phyloP scores from a whole-genome alignment of 2,797 vertebrate species.

The Hyperoplus immaculatus region DNA sequence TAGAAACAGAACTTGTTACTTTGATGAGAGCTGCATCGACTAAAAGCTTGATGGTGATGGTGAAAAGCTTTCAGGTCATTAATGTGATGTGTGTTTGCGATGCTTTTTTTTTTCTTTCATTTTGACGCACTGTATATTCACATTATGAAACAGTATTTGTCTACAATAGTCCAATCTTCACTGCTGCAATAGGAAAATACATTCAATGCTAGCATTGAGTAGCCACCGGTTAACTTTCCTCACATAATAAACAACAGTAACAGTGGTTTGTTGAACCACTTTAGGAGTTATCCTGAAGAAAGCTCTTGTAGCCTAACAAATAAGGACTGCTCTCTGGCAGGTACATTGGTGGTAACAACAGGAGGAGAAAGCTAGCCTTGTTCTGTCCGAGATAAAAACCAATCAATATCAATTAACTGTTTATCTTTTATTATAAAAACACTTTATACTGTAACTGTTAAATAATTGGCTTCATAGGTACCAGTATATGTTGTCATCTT shows the following conservation, averaged over 20 bases:
- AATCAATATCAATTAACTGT: too few relatives aligned
- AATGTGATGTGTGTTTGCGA: slow-evolving; percentile 18
- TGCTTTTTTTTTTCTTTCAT: slow-evolving; percentile 14
- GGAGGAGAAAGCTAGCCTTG: not conserved
- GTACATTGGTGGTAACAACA: not conserved
- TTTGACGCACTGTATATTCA: not conserved
- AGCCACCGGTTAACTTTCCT: not conserved
- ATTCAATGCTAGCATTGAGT: not conserved
- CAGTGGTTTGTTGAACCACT: not conserved
- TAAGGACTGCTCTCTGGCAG: not conserved
- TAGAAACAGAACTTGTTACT: slow-evolving; percentile 24
- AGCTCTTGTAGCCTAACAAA: not conserved
- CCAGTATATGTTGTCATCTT: too few relatives aligned
- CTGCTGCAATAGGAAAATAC: not conserved
- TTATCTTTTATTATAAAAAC: too few relatives aligned
- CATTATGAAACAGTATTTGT: not conserved
- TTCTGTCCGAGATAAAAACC: not conserved
- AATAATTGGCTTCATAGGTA: too few relatives aligned
- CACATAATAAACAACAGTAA: slow-evolving; percentile 2
- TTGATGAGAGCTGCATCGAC: slow-evolving; percentile 3
- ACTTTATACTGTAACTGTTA: too few relatives aligned
- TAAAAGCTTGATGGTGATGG: slow-evolving; percentile 21
- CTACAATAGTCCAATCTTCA: slow-evolving; percentile 24
- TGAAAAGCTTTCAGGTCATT: slow-evolving; percentile 33
- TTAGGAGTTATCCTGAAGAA: not conserved